Conservation (phyloP, 2,888 invertebrate genomes). For the Eilema griseolum region DNA sequence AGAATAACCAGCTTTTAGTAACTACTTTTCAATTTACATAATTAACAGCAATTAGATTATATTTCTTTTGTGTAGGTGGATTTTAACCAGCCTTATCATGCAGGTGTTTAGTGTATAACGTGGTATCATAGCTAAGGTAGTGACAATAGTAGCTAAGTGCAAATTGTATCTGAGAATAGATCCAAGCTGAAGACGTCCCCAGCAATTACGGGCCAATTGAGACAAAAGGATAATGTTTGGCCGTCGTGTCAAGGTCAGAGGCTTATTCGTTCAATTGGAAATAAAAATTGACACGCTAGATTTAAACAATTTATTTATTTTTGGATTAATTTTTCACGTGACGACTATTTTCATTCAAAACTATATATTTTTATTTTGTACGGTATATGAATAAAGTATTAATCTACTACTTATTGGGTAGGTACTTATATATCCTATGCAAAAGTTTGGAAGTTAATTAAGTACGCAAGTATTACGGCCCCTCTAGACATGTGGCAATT, state of each 20-base stretch:
- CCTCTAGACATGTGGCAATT: no score
- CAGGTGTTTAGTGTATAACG: slow-evolving; percentile 38
- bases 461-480: neutral
- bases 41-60: neutral
- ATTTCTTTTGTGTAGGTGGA: neutral
- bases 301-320: slow-evolving; percentile 59
- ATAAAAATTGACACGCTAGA: slow-evolving; percentile 78
- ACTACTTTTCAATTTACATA: neutral
- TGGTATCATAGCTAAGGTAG: slow-evolving; percentile 72
- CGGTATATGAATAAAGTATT: neutral
- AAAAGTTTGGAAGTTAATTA: neutral
- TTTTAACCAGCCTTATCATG: slow-evolving; percentile 11
- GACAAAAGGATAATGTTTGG: slow-evolving; percentile 86
- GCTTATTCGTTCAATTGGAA: slow-evolving; percentile 77
- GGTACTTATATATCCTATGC: neutral
- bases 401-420: neutral
- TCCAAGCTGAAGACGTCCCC: slow-evolving; percentile 70
- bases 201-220: slow-evolving; percentile 85
- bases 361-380: neutral
- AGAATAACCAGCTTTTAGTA: neutral
- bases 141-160: slow-evolving; percentile 78
- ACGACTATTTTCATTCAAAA: neutral
- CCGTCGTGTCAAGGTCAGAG: slow-evolving; percentile 79
- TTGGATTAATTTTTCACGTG: slow-evolving; percentile 2
- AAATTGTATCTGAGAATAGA: slow-evolving; percentile 84